Evolutionary conservation across 2,888 invertebrate species (phyloP), one percentile per base, ranked within the genome.

Genomic region (Sepiola atlantica): DNA sequence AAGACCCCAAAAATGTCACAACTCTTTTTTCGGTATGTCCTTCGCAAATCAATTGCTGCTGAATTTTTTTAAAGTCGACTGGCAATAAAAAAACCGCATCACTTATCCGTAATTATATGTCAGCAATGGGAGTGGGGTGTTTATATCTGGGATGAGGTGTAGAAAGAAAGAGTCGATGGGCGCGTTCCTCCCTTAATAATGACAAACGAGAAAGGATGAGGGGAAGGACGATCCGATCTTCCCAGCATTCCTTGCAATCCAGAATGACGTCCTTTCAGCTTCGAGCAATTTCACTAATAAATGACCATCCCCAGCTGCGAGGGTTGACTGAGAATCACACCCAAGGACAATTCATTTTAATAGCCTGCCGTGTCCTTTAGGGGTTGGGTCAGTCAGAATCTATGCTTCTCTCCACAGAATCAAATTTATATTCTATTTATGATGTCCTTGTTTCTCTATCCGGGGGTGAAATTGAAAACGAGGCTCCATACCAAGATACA

Each of bases 21-120:
- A 45, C 45, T 45, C 45, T 45, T 45, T n/a, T 45, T 45, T 45
- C 45, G 45, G 45, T 45, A 45, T 45, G 45, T 45, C 8, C 45
- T 8, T 45, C 45, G 45, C 45, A 8, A 45, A 45, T 45, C 45
- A 45, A 45, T 45, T 45, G 45, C 45, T 45, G 45, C 45, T 45
- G 8, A 45, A 45, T 4, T 45, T 4, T 45, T 45, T 45, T 45
- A 77, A n/a, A 45, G n/a, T n/a, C 28, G 1, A 77, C 28, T 28
- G 28, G 10, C 77, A 8, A 45, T 45, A 45, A 45, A 77, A 77
- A 77, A 28, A n/a, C 28, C 77, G 18, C n/a, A 77, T 77, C 77
- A 77, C n/a, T 77, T 77, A 77, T 77, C n/a, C n/a, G 77, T 77
- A 77, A 77, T 77, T 77, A 77, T 77, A 77, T 77, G 77, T 77